Evolutionary conservation across 1,140 invertebrate species (phyloP).

Genomic region (Eriosoma lanigerum): DNA sequence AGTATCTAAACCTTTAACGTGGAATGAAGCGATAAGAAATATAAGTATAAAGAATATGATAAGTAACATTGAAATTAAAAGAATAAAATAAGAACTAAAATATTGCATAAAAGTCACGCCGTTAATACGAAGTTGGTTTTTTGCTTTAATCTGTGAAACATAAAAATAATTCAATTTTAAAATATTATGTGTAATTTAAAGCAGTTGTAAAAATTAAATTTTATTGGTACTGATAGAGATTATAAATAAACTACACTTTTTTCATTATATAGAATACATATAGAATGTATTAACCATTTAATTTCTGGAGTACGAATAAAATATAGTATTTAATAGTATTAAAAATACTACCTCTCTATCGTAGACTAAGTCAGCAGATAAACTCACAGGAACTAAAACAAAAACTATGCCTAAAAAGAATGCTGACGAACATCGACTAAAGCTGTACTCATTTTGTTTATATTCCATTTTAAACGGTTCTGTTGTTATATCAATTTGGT

Average conservation of each 20-base stretch:
- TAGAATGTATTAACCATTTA: not conserved
- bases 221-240: not conserved
- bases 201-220: not conserved
- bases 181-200: not conserved
- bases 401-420: constrained; percentile 79
- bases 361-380: constrained; percentile 79
- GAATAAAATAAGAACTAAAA: constrained; percentile 74
- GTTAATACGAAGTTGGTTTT: constrained; percentile 80
- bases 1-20: constrained; percentile 69
- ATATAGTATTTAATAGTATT: constrained; percentile 9
- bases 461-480: constrained; percentile 67
- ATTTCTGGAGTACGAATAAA: not conserved
- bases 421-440: constrained; percentile 70
- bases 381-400: constrained; percentile 71
- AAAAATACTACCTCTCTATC: constrained; percentile 72
- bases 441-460: constrained; percentile 70
- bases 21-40: constrained; percentile 68
- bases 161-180: constrained; percentile 14
- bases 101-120: constrained; percentile 77
- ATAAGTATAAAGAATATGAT: constrained; percentile 69
- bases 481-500: constrained; percentile 21
- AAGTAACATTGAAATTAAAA: constrained; percentile 68
- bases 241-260: no score
- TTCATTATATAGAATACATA: not conserved
- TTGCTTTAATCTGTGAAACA: constrained; percentile 72